Conservation (phyloP, 2,888 invertebrate species). For the Atethmia centrago region DNA sequence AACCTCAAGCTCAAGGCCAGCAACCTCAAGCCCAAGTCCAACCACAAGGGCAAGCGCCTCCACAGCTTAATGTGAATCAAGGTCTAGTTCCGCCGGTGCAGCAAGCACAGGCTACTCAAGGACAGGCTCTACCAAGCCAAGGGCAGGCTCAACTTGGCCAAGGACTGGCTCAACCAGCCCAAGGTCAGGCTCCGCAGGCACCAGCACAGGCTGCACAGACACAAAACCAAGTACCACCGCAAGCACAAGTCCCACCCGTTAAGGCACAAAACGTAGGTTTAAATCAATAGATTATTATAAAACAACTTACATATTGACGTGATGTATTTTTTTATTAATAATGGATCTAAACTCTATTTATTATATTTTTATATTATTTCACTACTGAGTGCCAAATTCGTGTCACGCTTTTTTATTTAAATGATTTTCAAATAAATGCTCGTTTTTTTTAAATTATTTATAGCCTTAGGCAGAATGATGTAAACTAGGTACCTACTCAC, state of each 20-base stretch:
- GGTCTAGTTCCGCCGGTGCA: slow-evolving; percentile 51
- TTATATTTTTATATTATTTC: slow-evolving; percentile 55
- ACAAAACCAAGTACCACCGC: slow-evolving; percentile 50
- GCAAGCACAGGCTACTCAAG: slow-evolving; percentile 56
- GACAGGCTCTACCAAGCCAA: slow-evolving; percentile 55
- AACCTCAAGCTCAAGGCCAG: slow-evolving; percentile 42
- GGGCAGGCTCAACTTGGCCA: slow-evolving; percentile 47
- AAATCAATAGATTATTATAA: slow-evolving; percentile 45
- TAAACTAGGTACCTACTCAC: slow-evolving; percentile 54
- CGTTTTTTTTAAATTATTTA: slow-evolving; percentile 56
- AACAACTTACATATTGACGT: slow-evolving; percentile 22
- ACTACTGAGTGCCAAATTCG: slow-evolving; percentile 70
- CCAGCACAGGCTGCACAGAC: slow-evolving; percentile 25
- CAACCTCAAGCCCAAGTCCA: slow-evolving; percentile 61
- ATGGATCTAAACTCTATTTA: slow-evolving; percentile 42
- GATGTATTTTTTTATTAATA: slow-evolving; percentile 29
- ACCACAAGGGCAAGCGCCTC: slow-evolving; percentile 55
- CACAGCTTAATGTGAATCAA: slow-evolving; percentile 57
- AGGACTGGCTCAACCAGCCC: slow-evolving; percentile 23
- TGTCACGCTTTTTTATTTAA: slow-evolving; percentile 61
- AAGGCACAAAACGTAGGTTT: slow-evolving; percentile 44
- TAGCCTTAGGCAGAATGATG: slow-evolving; percentile 45
- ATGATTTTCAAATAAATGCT: slow-evolving; percentile 55
- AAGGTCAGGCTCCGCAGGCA: slow-evolving; percentile 30
- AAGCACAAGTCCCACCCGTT: slow-evolving; percentile 47